Percentiles rank a stretch among this genome's conserved stretches.
phyloP scores from a whole-genome alignment of 2,797 vertebrate genomes.

The Fratercula arctica region DNA sequence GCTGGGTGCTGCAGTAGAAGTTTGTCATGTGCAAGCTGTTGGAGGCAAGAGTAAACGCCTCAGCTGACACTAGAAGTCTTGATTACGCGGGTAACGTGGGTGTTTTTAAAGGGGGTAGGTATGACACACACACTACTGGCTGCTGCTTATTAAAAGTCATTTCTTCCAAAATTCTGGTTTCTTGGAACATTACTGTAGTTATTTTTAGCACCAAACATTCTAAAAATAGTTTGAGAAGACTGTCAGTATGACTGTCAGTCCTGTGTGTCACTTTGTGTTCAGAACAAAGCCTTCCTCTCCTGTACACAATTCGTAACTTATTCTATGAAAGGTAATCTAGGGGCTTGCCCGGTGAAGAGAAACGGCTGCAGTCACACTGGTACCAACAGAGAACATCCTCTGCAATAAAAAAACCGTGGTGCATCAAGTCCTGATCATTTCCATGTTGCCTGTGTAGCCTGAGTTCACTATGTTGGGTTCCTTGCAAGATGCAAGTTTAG shows the following conservation, averaged over 20 bases:
- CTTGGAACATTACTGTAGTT: background rate
- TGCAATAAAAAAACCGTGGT: background rate
- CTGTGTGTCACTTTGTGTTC: background rate
- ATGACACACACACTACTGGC: background rate
- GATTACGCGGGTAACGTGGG: accelerated
- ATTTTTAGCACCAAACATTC: background rate
- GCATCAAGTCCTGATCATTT: background rate
- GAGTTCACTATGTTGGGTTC: background rate
- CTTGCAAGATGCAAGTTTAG: background rate
- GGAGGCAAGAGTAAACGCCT: conserved; percentile 84
- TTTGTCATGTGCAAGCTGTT: conserved; percentile 88
- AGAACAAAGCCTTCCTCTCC: background rate
- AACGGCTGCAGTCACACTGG: background rate
- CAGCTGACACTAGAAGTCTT: conserved; percentile 64
- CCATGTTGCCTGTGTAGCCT: accelerated
- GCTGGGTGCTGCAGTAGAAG: conserved; percentile 90
- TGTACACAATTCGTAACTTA: background rate
- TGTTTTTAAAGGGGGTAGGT: background rate
- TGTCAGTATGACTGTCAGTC: background rate
- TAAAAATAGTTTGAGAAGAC: background rate
- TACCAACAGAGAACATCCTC: background rate
- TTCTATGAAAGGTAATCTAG: background rate
- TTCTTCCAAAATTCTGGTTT: background rate
- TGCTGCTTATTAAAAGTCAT: conserved; percentile 18
- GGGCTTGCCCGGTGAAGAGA: background rate